These are phyloP conservation scores for Tor tambroides DNA, from an alignment of 2,113 vertebrate genomes.

Conservation along the genomic window DNA sequence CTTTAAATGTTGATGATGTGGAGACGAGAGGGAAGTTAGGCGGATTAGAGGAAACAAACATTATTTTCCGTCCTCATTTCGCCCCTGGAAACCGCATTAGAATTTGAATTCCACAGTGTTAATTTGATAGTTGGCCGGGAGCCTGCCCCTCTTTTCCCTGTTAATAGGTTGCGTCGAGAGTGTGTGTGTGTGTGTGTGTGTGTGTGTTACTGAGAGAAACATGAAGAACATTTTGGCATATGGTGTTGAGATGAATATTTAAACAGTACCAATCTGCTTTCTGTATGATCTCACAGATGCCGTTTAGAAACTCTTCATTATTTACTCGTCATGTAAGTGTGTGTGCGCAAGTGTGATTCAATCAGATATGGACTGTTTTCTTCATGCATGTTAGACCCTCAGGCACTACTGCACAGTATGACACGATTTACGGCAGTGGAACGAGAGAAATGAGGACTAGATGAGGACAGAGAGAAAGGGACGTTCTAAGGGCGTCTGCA, in stretches of 20 bases:
- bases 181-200: conserved; percentile 12
- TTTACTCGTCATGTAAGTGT: background rate
- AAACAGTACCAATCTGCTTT: conserved; percentile 38
- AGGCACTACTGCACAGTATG: background rate
- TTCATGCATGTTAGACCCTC: background rate
- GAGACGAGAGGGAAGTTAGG: background rate
- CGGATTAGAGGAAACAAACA: background rate
- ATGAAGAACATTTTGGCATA: conserved; percentile 41
- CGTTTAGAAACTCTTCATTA: conserved; percentile 27
- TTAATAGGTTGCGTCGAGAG: conserved; percentile 36
- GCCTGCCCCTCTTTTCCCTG: conserved; percentile 39
- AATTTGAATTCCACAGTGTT: conserved; percentile 55
- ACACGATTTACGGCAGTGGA: background rate
- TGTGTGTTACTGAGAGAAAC: conserved; percentile 36
- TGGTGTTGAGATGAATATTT: conserved; percentile 42
- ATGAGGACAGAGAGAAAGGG: conserved; percentile 3
- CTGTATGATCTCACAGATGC: conserved; percentile 36
- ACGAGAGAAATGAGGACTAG: background rate
- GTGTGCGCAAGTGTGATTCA: conserved; percentile 40
- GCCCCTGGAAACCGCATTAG: conserved; percentile 49
- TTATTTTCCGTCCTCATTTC: conserved; percentile 47
- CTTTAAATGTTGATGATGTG: background rate
- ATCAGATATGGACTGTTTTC: background rate
- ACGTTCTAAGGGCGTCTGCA: background rate
- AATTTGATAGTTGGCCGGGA: conserved; percentile 56